Conservation (phyloP, 1,140 invertebrate genomes). For the Uloborus diversus region DNA sequence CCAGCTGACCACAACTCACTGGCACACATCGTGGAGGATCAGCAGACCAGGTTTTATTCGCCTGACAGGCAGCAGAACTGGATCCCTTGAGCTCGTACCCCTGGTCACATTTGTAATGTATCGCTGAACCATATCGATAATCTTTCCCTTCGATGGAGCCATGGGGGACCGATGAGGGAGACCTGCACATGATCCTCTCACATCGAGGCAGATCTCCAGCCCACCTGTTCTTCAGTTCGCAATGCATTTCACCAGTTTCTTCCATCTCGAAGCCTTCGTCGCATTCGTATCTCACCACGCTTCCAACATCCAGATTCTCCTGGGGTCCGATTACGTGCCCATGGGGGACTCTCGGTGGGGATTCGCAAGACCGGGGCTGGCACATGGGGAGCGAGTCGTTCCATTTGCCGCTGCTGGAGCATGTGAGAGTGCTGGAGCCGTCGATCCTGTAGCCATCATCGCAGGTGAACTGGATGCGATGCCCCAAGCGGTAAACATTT, state of each 20-base stretch:
- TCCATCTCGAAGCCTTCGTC: conserved; percentile 60
- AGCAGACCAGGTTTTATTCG: conserved; percentile 62
- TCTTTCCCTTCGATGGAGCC: conserved; percentile 31
- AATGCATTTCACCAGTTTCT: conserved; percentile 41
- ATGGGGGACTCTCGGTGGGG: conserved; percentile 61
- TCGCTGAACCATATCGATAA: conserved; percentile 57
- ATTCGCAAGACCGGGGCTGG: conserved; percentile 61
- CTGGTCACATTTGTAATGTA: conserved; percentile 64
- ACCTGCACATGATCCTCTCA: conserved; percentile 13
- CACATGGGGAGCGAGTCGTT: conserved; percentile 39
- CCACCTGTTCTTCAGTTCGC: conserved; percentile 47
- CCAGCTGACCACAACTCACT: conserved; percentile 58
- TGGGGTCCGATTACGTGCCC: conserved; percentile 50
- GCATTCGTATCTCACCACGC: conserved; percentile 62
- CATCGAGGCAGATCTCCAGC: conserved; percentile 52
- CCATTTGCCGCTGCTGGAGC: conserved; percentile 40
- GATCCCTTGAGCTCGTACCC: conserved; percentile 64
- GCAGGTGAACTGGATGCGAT: conserved; percentile 39
- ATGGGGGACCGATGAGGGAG: neutral
- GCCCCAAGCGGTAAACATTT: conserved; percentile 8
- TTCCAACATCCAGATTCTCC: conserved; percentile 56
- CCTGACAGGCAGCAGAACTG: conserved; percentile 58
- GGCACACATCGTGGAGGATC: conserved; percentile 58
- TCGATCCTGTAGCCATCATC: conserved; percentile 52
- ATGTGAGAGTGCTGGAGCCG: conserved; percentile 18